Base-by-base conservation (phyloP, 2,797 vertebrate genomes). In the Urocyon cinereoargenteus region DNA sequence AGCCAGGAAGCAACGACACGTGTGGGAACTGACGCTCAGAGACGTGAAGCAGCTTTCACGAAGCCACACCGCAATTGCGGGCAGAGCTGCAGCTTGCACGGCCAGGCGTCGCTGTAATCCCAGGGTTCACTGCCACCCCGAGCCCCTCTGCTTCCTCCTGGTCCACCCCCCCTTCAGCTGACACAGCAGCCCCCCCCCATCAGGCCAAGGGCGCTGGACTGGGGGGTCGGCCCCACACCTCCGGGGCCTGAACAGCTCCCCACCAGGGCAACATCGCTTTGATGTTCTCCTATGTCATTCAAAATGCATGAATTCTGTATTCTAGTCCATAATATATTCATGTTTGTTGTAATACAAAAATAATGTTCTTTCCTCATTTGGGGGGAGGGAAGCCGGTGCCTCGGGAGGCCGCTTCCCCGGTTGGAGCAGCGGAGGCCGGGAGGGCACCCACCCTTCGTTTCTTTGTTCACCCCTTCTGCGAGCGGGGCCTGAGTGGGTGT, bases 271-370 rank as follows among this genome's bases (percentile, higher is more conserved):
- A 21, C 57, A 6, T 64, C 49, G 26, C 90, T 86, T 77, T 81
- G 62, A 77, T 59, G 77, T 28, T 78, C 57, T 95, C 64, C 53
- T 9, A 3, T 82, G 86, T 96, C 89, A 94, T 93, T 96, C 84
- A 78, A 82, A 94, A 96, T 93, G 84, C 90, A 94, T 79, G 73
- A 86, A 89, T 87, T 78, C 68, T 31, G 18, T 55, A n/a, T 91
- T 77, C 79, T 49, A 1, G 18, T 70, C 70, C 40, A 11, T 77
- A 51, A 85, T 40, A 49, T 70, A 88, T 81, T 84, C 81, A 53
- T 92, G 92, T 83, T 91, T 93, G 72, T 62, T 96, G 66, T 85
- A 81, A 95, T 82, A 40, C 66, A 88, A 36, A 77, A 51, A 51
- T 40, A 53, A 36, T 8, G 2, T 64, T 89, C 87, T 91, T 55